A percentile compares a stretch with the other conserved stretches of the same genome.
Evolutionary conservation across 2,113 vertebrate species (phyloP).

Genomic region (Pycnonotus jocosus): DNA sequence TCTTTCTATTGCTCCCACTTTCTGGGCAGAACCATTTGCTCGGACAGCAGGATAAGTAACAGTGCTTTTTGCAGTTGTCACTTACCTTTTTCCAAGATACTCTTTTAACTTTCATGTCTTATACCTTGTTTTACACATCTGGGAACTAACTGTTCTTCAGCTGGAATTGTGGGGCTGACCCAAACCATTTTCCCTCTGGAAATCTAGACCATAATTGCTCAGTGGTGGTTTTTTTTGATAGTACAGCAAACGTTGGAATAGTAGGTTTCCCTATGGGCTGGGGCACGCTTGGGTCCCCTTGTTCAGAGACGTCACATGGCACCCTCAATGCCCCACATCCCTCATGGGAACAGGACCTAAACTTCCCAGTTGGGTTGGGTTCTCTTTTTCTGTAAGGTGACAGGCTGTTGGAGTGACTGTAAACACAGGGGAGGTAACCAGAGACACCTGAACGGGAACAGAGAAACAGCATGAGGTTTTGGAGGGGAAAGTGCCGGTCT

Average conservation of each 20-base stretch:
- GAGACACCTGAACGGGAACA: neutral
- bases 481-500: neutral
- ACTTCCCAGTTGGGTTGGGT: fast-evolving
- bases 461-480: neutral
- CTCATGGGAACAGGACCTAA: neutral
- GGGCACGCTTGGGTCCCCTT: neutral
- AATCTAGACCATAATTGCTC: neutral
- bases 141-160: neutral
- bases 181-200: neutral
- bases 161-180: neutral
- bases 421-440: neutral
- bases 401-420: neutral
- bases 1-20: neutral
- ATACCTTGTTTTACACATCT: neutral
- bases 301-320: neutral
- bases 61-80: neutral
- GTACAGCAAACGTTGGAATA: neutral
- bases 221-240: neutral
- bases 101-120: neutral
- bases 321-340: neutral
- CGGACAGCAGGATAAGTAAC: neutral
- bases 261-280: neutral
- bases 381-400: neutral
- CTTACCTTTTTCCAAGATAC: neutral
- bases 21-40: neutral